Conservation (phyloP, 2,888 invertebrate species). For the Buathra laborator region DNA sequence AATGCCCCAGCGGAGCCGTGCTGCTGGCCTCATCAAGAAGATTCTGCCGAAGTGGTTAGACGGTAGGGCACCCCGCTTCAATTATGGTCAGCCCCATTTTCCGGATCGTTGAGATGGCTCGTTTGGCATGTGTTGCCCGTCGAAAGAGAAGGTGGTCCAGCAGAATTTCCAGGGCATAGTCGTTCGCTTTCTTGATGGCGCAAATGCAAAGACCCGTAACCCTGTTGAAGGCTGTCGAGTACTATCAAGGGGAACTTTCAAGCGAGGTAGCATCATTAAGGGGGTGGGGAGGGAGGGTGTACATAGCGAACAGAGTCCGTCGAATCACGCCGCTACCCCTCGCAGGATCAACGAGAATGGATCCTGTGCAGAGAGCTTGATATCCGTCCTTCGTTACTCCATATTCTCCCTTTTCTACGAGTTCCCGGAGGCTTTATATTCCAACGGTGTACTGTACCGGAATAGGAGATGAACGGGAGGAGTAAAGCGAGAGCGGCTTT, state of each 20-base stretch:
- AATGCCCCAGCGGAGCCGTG: conserved; percentile 49
- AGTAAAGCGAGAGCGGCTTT: conserved; percentile 47
- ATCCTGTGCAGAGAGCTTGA: conserved; percentile 28
- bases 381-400: conserved; percentile 34
- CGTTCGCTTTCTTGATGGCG: conserved; percentile 42
- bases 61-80: conserved; percentile 47
- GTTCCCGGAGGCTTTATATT: conserved; percentile 37
- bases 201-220: conserved; percentile 51
- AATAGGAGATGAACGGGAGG: conserved; percentile 40
- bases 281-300: neutral
- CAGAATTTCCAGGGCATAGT: conserved; percentile 38
- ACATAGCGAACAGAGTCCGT: conserved; percentile 33
- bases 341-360: conserved; percentile 37
- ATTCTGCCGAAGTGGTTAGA: conserved; percentile 43
- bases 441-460: conserved; percentile 2
- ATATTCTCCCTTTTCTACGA: conserved; percentile 30
- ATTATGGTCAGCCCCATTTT: conserved; percentile 67
- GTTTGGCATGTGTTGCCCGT: conserved; percentile 55
- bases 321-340: conserved; percentile 40
- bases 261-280: conserved; percentile 30
- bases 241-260: conserved; percentile 42
- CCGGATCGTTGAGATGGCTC: conserved; percentile 61
- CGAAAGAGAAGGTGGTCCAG: conserved; percentile 32
- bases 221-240: conserved; percentile 46
- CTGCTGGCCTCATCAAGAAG: conserved; percentile 61